Percentiles rank a stretch among this genome's conserved stretches.
phyloP scores from a whole-genome alignment of 1,140 invertebrate species.

The Cecropterus lyciades region DNA sequence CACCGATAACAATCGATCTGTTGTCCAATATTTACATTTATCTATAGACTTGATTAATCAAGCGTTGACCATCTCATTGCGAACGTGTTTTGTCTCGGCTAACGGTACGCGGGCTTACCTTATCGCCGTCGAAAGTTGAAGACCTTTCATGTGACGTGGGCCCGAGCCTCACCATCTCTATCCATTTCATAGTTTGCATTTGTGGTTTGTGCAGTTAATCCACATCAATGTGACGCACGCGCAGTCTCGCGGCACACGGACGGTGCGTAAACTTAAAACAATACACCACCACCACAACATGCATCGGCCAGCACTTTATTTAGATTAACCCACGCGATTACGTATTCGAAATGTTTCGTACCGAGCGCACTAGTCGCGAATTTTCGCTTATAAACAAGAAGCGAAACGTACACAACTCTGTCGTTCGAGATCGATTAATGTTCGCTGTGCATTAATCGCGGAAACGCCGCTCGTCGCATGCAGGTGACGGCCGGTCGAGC shows the following conservation, averaged over 20 bases:
- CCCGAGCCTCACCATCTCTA: conserved; percentile 76
- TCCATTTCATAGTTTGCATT: conserved; percentile 79
- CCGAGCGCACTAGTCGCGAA: conserved; percentile 47
- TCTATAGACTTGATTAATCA: conserved; percentile 5
- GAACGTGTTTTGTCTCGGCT: conserved; percentile 16
- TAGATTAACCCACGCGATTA: conserved; percentile 69
- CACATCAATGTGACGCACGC: conserved; percentile 45
- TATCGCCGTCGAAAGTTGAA: conserved; percentile 67
- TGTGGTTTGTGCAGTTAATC: conserved; percentile 42
- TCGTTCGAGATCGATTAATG: conserved; percentile 44
- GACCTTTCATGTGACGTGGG: conserved; percentile 63
- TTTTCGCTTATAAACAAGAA: conserved; percentile 70
- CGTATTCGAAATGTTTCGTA: conserved; percentile 51
- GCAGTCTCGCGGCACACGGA: conserved; percentile 39
- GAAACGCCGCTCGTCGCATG: conserved; percentile 47
- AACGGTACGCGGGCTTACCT: conserved; percentile 67
- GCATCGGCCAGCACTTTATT: conserved; percentile 60
- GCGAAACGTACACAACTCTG: conserved; percentile 42
- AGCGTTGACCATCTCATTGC: neutral
- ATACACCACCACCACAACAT: conserved; percentile 50
- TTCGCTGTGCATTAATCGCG: conserved; percentile 50
- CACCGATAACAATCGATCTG: neutral
- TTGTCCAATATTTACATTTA: conserved; percentile 4
- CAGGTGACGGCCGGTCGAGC: conserved; percentile 40
- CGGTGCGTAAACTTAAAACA: conserved; percentile 34